phyloP scores from a whole-genome alignment of 2,797 vertebrate species.

The Clarias laeviceps region DNA sequence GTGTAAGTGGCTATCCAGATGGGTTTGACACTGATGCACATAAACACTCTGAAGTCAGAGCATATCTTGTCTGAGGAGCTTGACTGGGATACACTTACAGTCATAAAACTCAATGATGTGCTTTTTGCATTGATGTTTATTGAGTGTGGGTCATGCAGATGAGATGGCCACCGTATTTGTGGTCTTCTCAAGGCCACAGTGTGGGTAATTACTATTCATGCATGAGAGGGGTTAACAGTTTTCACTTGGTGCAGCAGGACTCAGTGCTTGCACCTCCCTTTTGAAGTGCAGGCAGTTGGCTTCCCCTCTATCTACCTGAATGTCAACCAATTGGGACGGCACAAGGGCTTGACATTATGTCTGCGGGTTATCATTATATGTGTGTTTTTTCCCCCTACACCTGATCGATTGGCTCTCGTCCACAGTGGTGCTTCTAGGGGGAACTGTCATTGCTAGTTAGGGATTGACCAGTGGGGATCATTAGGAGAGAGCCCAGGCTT shows the following conservation, averaged over 20 bases:
- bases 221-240: constrained; percentile 71
- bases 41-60: background rate
- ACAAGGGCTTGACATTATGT: constrained; percentile 85
- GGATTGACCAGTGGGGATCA: constrained; percentile 93
- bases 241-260: constrained; percentile 66
- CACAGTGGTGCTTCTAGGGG: constrained; percentile 88
- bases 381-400: constrained; percentile 68
- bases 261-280: constrained; percentile 65
- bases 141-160: constrained; percentile 59
- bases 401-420: constrained; percentile 86
- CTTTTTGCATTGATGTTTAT: constrained; percentile 71
- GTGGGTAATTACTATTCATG: constrained; percentile 74
- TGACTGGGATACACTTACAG: constrained; percentile 39
- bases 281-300: constrained; percentile 74
- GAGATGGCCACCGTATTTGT: constrained; percentile 58
- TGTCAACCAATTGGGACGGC: constrained; percentile 82
- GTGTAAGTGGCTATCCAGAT: constrained; percentile 21
- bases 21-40: constrained; percentile 11
- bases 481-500: constrained; percentile 79
- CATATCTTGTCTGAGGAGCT: constrained; percentile 5
- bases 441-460: constrained; percentile 87
- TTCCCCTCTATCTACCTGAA: constrained; percentile 75
- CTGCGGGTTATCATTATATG: constrained; percentile 95
- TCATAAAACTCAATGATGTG: constrained; percentile 71
- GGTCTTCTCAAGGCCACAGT: constrained; percentile 65